A percentile compares a stretch with the other conserved stretches of the same genome.
Conservation (phyloP, 23 tunicate species). For the Ciona savignyi region DNA sequence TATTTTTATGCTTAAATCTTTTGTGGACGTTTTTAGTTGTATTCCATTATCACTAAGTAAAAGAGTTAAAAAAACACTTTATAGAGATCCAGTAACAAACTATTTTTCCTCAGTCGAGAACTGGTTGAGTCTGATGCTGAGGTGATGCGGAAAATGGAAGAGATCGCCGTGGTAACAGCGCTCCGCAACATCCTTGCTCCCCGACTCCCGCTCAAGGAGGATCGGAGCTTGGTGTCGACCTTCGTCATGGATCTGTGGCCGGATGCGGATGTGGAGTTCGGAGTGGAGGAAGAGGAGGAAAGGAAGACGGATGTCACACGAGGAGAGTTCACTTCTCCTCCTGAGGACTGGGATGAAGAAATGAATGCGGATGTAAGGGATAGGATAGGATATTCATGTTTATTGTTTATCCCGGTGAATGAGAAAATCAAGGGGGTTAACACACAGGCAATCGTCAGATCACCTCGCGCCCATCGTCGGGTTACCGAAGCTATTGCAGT, state of each 20-base stretch:
- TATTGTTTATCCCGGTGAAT: no score
- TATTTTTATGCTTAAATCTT: not conserved
- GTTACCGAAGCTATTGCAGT: no score
- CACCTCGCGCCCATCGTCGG: no score
- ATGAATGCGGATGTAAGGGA: not conserved
- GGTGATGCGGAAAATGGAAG: constrained; percentile 75
- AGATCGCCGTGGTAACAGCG: constrained; percentile 67
- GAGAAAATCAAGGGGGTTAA: no score
- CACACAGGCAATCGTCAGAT: no score
- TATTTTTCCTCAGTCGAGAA: constrained; percentile 30
- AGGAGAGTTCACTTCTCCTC: not conserved
- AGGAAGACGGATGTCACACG: not conserved
- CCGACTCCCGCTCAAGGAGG: constrained; percentile 34
- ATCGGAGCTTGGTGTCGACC: constrained; percentile 51
- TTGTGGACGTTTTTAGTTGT: no score
- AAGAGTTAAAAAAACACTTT: no score
- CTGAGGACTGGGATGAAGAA: not conserved
- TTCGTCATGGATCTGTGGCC: constrained; percentile 72
- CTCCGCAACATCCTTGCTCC: constrained; percentile 69
- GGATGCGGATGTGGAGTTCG: constrained; percentile 73
- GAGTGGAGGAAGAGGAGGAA: constrained; percentile 29
- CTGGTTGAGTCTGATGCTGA: constrained; percentile 70
- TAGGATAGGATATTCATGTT: no score
- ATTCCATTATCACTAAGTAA: no score
- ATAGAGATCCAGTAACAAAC: no score